Evolutionary conservation across 2,113 vertebrate genomes (phyloP), one percentile per base, ranked within the genome.

Genomic region (Echinops telfairi): DNA sequence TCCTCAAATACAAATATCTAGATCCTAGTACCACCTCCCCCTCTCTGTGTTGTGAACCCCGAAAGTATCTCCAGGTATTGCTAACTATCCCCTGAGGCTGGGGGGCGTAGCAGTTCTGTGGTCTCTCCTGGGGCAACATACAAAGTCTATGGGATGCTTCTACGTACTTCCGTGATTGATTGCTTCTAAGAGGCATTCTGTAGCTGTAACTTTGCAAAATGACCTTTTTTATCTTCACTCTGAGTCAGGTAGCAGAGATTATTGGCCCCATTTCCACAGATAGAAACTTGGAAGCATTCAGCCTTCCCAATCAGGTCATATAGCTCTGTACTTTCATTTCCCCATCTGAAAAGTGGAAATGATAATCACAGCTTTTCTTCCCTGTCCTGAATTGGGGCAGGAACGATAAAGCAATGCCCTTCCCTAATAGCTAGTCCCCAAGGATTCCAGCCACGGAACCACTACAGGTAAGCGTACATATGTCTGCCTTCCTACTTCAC

Each of bases 251-350:
- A 96, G 85, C 76, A 86, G 83, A 86, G 80, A 94, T 94, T 91
- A 95, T 80, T 96, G 86, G 85, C 88, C 90, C 93, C 85, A 53
- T 97, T 96, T 95, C 94, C 90, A 95, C 94, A 96, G 91, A 95
- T 38, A 83, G 94, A 95, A 95, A 95, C 87, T 93, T 83, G 60
- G 60, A 95, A 86, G 36, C 88, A 40, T 77, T 76, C 80, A 85
- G 92, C 90, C 88, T 92, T 86, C 93, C 79, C 93, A 95, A 29
- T 95, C 85, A 95, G 90, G 90, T 95, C 94, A 84, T 33, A 70
- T 47, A n/a, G 78, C 79, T 88, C 85, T 90, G 23, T 16, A 73
- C 79, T 93, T 96, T 83, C 47, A 88, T 92, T 95, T 79, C 7
- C 64, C 36, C 79, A 36, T 83, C 70, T 88, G 94, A 95, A 95